phyloP scores from a whole-genome alignment of 2,888 invertebrate genomes.

The Lymantria dispar region DNA sequence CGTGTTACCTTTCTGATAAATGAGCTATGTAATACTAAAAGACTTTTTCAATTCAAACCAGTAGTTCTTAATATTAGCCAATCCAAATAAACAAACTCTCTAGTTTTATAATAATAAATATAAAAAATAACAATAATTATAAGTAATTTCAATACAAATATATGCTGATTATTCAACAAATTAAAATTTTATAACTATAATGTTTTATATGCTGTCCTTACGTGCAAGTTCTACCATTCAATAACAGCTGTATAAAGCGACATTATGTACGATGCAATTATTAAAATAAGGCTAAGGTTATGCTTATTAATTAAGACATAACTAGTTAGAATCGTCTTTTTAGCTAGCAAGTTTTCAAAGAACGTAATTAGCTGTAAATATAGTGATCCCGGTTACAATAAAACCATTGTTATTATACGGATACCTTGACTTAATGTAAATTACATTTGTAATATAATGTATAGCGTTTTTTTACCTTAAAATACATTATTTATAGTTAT shows the following conservation, averaged over 20 bases:
- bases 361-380: constrained; percentile 2
- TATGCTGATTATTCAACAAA: not conserved
- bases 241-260: constrained; percentile 7
- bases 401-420: too few relatives aligned
- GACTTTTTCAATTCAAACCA: too few relatives aligned
- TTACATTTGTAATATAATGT: too few relatives aligned
- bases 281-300: constrained; percentile 21
- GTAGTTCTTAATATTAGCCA: too few relatives aligned
- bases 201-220: not conserved
- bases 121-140: not conserved
- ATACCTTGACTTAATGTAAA: too few relatives aligned
- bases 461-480: too few relatives aligned
- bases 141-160: not conserved
- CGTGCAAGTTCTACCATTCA: not conserved
- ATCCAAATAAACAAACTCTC: too few relatives aligned
- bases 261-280: constrained; percentile 15
- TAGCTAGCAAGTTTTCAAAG: constrained; percentile 1
- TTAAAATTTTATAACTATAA: not conserved
- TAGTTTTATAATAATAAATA: too few relatives aligned
- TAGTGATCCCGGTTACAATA: not conserved
- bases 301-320: constrained; percentile 9
- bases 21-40: too few relatives aligned
- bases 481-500: too few relatives aligned
- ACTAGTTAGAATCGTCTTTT: not conserved
- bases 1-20: too few relatives aligned